Conservation (phyloP, 2,797 vertebrate genomes). For the Coendou prehensilis region DNA sequence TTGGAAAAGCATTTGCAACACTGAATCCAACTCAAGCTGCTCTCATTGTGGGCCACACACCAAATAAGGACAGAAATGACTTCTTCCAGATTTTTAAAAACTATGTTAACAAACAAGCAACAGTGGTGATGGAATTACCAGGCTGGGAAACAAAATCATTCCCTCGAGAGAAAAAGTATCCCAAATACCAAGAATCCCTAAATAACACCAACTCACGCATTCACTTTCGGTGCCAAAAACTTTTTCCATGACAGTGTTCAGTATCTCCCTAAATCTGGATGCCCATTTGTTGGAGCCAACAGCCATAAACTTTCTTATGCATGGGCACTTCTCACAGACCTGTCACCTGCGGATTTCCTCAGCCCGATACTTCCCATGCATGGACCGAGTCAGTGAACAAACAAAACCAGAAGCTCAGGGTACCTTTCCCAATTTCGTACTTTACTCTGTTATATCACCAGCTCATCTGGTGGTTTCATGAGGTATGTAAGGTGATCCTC, state of each 20-base stretch:
- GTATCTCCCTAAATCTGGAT: conserved; percentile 32
- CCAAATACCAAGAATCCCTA: conserved; percentile 70
- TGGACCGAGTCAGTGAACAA: not conserved
- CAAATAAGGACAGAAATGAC: conserved; percentile 70
- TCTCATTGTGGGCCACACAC: conserved; percentile 4
- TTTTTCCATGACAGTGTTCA: conserved; percentile 72
- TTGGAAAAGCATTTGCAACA: conserved; percentile 25
- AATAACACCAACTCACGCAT: conserved; percentile 68
- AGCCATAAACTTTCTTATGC: not conserved
- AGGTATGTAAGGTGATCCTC: not conserved
- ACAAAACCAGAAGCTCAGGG: not conserved
- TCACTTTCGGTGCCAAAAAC: not conserved
- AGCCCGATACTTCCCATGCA: not conserved
- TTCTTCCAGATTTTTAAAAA: conserved; percentile 52
- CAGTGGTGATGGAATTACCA: conserved; percentile 61
- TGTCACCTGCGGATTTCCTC: not conserved
- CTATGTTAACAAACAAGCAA: conserved; percentile 67
- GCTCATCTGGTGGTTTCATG: not conserved
- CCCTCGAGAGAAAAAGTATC: conserved; percentile 60
- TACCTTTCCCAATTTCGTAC: conserved; percentile 10
- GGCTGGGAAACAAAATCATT: conserved; percentile 7
- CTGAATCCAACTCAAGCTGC: not conserved
- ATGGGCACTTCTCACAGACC: not conserved
- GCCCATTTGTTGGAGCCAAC: not conserved
- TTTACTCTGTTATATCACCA: not conserved